Percentiles rank a stretch among this genome's conserved stretches.
Evolutionary conservation across 2,888 invertebrate genomes (phyloP).

Genomic region (Drosophila mimetica): DNA sequence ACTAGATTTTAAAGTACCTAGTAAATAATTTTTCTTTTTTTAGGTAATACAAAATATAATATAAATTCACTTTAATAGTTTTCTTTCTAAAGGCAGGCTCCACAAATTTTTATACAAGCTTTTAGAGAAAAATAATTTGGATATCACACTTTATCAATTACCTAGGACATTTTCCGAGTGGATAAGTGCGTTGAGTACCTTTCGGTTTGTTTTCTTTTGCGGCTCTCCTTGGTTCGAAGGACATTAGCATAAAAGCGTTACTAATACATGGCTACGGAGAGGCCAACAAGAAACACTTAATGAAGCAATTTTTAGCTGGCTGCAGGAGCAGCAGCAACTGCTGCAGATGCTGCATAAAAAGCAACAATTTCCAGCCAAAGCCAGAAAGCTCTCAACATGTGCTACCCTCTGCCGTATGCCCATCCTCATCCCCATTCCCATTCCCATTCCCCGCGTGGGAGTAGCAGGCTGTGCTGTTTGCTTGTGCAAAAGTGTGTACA

Average conservation of each 20-base stretch:
- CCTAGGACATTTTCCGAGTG: neutral
- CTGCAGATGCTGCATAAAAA: conserved; percentile 66
- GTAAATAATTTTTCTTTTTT: too few relatives aligned
- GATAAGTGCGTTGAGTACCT: conserved; percentile 11
- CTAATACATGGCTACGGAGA: conserved; percentile 69
- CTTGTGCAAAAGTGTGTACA: conserved; percentile 73
- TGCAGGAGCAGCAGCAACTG: conserved; percentile 29
- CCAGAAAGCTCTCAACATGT: conserved; percentile 61
- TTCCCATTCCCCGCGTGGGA: conserved; percentile 12
- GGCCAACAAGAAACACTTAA: conserved; percentile 78
- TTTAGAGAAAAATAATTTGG: too few relatives aligned
- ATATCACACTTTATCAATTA: neutral
- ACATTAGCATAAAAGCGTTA: conserved; percentile 78
- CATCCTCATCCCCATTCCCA: neutral
- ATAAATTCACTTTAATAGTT: too few relatives aligned
- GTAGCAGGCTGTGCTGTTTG: conserved; percentile 54
- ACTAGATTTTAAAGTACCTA: too few relatives aligned
- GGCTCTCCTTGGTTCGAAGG: conserved; percentile 62
- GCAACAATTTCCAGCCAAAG: conserved; percentile 74
- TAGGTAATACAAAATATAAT: too few relatives aligned
- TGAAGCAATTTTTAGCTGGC: conserved; percentile 76
- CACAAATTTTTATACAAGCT: too few relatives aligned
- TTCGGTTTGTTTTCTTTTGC: conserved; percentile 15
- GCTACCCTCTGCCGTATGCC: conserved; percentile 1
- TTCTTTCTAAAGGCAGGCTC: too few relatives aligned